phyloP scores from a whole-genome alignment of 2,888 invertebrate species.

The Dynastes tityus region DNA sequence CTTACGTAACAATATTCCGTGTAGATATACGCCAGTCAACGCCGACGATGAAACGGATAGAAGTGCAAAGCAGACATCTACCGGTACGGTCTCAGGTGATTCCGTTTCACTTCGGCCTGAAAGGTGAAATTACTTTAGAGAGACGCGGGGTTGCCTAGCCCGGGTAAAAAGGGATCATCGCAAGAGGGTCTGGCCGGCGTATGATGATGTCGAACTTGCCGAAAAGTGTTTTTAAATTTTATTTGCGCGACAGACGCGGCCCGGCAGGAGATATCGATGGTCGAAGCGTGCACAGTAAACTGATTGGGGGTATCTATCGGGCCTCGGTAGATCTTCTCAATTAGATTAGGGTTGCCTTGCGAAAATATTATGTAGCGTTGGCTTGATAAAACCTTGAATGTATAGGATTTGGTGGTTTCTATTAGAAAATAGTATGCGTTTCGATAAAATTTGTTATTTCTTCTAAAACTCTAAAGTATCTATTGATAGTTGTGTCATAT shows the following conservation, averaged over 20 bases:
- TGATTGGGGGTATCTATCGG: too few relatives aligned
- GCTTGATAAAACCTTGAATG: too few relatives aligned
- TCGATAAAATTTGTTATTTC: too few relatives aligned
- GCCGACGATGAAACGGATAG: not conserved
- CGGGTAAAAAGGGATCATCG: not conserved
- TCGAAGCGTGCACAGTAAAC: too few relatives aligned
- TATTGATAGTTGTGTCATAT: too few relatives aligned
- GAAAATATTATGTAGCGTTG: too few relatives aligned
- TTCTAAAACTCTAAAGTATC: too few relatives aligned
- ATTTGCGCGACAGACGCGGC: slow-evolving; percentile 2
- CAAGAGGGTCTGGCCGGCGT: not conserved
- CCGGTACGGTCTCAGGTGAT: slow-evolving; percentile 32
- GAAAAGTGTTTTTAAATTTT: slow-evolving; percentile 27
- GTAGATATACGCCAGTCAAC: slow-evolving; percentile 17
- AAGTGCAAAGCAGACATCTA: slow-evolving; percentile 13
- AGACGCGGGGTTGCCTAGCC: slow-evolving; percentile 7
- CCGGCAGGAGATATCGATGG: not conserved
- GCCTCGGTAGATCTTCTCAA: too few relatives aligned
- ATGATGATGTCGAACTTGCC: slow-evolving; percentile 27
- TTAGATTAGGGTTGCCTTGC: too few relatives aligned
- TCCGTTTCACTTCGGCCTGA: slow-evolving; percentile 24
- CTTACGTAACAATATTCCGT: slow-evolving; percentile 34
- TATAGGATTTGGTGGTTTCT: too few relatives aligned
- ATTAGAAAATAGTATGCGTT: too few relatives aligned
- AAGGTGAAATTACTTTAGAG: slow-evolving; percentile 38